These are phyloP conservation scores for Bombylius discolor DNA, from an alignment of 2,888 invertebrate genomes.

Conservation along the genomic window DNA sequence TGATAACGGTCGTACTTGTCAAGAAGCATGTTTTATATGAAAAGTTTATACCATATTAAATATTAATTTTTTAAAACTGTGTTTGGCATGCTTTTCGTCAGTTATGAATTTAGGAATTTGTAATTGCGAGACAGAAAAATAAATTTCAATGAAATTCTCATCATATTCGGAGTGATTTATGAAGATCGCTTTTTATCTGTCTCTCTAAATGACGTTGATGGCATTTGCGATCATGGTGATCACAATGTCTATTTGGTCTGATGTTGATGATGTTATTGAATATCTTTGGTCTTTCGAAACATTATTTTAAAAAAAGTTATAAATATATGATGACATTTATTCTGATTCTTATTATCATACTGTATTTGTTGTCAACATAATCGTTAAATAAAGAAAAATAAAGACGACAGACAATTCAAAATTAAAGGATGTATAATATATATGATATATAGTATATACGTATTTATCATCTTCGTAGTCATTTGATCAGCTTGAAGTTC, in stretches of 20 bases:
- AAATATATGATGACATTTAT: background rate
- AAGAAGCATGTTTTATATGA: no score
- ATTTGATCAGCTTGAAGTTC: background rate
- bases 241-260: background rate
- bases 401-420: background rate
- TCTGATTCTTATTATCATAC: conserved; percentile 4
- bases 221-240: background rate
- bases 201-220: background rate
- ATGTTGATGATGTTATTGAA: background rate
- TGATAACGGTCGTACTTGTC: no score
- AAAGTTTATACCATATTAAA: no score
- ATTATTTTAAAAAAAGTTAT: no score
- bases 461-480: background rate
- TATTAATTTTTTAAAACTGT: no score
- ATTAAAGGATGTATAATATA: no score
- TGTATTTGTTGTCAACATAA: conserved; percentile 6
- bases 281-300: background rate
- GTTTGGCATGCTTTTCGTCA: background rate
- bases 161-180: background rate
- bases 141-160: background rate
- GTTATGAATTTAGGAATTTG: no score
- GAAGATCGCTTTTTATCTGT: background rate
- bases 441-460: no score
- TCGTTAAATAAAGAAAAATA: background rate
- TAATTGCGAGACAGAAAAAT: no score